A percentile compares a stretch with the other conserved stretches of the same genome.
These are phyloP conservation scores for Punctoribates punctum DNA, from an alignment of 2,888 invertebrate species.

Conservation along the genomic window DNA sequence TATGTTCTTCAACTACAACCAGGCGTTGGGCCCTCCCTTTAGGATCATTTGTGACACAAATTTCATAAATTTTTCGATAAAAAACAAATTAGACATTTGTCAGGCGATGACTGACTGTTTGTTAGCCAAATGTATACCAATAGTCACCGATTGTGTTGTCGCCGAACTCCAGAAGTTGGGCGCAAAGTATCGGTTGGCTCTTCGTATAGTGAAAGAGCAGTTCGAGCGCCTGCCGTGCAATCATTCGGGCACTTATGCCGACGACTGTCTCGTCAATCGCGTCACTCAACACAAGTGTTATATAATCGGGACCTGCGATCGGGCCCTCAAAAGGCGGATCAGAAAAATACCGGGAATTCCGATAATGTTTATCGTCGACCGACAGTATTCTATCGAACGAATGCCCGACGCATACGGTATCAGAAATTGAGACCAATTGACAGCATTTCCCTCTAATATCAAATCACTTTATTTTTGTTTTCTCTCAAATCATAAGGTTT, in stretches of 20 bases:
- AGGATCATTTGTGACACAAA: slow-evolving; percentile 96
- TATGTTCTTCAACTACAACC: slow-evolving; percentile 95
- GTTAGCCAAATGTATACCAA: slow-evolving; percentile 93
- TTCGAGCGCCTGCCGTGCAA: slow-evolving; percentile 88
- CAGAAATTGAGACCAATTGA: slow-evolving; percentile 36
- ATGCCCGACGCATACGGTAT: slow-evolving; percentile 77
- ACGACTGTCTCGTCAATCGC: slow-evolving; percentile 94
- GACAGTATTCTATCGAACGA: slow-evolving; percentile 81
- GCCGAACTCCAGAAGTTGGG: slow-evolving; percentile 97
- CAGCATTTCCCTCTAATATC: too few species aligned
- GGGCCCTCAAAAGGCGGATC: slow-evolving; percentile 88
- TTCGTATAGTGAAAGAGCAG: slow-evolving; percentile 89
- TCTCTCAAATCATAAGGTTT: too few species aligned
- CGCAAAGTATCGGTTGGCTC: slow-evolving; percentile 85
- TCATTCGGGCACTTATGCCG: slow-evolving; percentile 98
- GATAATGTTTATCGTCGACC: slow-evolving; percentile 89
- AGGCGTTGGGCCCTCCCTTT: slow-evolving; percentile 95
- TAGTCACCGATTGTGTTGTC: slow-evolving; percentile 95
- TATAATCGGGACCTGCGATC: slow-evolving; percentile 98
- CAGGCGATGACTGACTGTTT: slow-evolving; percentile 99
- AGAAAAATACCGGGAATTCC: slow-evolving; percentile 98
- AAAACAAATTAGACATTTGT: slow-evolving; percentile 92
- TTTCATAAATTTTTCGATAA: slow-evolving; percentile 97
- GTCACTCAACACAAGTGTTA: slow-evolving; percentile 98
- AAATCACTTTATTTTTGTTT: too few species aligned